These are phyloP conservation scores for Tympanoctomys barrerae DNA, from an alignment of 2,797 vertebrate species.

Conservation along the genomic window DNA sequence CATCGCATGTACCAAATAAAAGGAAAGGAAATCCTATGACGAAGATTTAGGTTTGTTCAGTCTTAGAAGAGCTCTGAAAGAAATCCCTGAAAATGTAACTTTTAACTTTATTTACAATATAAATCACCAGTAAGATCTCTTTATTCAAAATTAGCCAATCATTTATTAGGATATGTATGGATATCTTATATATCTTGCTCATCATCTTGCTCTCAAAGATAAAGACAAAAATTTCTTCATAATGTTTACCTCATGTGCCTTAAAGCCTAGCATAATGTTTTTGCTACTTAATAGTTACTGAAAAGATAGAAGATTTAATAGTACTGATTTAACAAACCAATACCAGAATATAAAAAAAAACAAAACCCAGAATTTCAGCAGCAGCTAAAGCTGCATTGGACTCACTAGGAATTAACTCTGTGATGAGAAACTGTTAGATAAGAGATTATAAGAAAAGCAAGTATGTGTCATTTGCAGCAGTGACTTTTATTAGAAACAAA, in stretches of 20 bases:
- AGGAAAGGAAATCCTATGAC: not conserved
- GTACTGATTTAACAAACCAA: conserved; percentile 4
- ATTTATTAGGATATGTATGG: conserved; percentile 11
- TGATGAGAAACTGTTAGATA: not conserved
- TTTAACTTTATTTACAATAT: conserved; percentile 43
- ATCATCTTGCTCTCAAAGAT: not conserved
- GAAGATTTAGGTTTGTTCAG: not conserved
- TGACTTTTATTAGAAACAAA: conserved; percentile 14
- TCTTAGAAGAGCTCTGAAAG: conserved; percentile 14
- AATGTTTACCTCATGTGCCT: not conserved
- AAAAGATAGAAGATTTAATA: conserved; percentile 16
- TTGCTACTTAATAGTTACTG: not conserved
- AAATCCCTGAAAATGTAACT: not conserved
- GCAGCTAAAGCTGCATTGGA: not conserved
- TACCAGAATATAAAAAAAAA: conserved; percentile 16
- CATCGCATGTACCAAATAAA: not conserved
- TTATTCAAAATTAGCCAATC: conserved; percentile 4
- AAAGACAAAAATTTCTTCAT: conserved; percentile 7
- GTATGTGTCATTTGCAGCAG: not conserved
- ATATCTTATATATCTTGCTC: not conserved
- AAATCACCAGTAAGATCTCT: not conserved
- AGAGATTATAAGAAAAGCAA: conserved; percentile 5
- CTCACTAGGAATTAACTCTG: not conserved
- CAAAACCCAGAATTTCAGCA: not conserved
- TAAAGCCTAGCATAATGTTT: not conserved